Conservation (phyloP, 2,113 vertebrate genomes). For the Enhydra lutris region DNA sequence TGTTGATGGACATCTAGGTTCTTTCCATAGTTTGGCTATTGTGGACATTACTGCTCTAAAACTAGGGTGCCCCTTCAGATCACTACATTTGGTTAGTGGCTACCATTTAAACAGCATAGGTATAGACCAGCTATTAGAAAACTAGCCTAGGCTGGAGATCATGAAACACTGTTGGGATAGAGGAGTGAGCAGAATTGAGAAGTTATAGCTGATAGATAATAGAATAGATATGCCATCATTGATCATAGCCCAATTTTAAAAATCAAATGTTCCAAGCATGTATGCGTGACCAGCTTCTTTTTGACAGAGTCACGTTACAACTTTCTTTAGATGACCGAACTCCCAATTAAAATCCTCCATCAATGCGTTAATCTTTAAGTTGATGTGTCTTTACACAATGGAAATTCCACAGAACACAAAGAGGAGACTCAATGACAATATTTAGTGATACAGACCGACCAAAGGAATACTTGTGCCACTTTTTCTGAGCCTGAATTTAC, state of each 20-base stretch:
- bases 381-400: neutral
- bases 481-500: neutral
- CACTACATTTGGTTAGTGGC: neutral
- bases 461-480: neutral
- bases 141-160: no score
- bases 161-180: fast-evolving
- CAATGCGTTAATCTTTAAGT: neutral
- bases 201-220: neutral
- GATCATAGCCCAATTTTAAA: neutral
- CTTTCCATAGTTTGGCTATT: no score
- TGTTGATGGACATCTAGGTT: no score
- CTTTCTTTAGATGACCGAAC: neutral
- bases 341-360: neutral
- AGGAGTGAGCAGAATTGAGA: neutral
- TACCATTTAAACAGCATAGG: neutral
- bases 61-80: no score
- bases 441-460: neutral
- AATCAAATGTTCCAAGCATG: neutral
- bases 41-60: no score
- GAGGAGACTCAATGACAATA: no score
- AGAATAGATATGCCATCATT: neutral
- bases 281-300: neutral
- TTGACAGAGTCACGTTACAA: neutral
- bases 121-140: neutral
- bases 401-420: neutral